These are phyloP conservation scores for Gallinago jamesoni DNA, from an alignment of 2,113 vertebrate genomes.

Conservation along the genomic window DNA sequence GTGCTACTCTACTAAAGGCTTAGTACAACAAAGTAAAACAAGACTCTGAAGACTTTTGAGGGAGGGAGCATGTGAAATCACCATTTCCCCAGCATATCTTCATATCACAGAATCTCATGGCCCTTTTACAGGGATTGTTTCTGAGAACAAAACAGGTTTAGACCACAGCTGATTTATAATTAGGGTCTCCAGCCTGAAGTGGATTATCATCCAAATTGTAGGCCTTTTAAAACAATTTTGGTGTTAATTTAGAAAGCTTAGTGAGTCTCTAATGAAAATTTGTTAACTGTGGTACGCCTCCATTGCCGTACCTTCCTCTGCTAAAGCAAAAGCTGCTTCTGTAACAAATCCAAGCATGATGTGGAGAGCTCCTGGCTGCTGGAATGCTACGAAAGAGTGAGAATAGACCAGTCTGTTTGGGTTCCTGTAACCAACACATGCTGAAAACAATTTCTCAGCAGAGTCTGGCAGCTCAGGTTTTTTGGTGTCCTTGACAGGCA, in stretches of 20 bases:
- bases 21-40: background rate
- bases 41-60: background rate
- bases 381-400: background rate
- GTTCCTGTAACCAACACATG: background rate
- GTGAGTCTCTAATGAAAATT: background rate
- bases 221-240: background rate
- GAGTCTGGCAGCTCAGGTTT: background rate
- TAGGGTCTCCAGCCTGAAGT: background rate
- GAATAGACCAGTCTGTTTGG: background rate
- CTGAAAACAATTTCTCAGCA: background rate
- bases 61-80: background rate
- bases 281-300: background rate
- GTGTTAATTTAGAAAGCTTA: background rate
- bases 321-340: background rate
- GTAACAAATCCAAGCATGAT: background rate
- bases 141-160: background rate
- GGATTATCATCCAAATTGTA: background rate
- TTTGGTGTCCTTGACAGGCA: background rate
- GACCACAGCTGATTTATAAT: background rate
- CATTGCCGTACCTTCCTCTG: background rate
- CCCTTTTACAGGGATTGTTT: background rate
- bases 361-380: background rate
- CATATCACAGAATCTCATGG: background rate
- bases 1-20: background rate
- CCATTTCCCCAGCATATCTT: background rate